Percentiles rank a stretch among this genome's conserved stretches.
Evolutionary conservation across 2,888 invertebrate genomes (phyloP).

Genomic region (Pristionchus maxplancki): DNA sequence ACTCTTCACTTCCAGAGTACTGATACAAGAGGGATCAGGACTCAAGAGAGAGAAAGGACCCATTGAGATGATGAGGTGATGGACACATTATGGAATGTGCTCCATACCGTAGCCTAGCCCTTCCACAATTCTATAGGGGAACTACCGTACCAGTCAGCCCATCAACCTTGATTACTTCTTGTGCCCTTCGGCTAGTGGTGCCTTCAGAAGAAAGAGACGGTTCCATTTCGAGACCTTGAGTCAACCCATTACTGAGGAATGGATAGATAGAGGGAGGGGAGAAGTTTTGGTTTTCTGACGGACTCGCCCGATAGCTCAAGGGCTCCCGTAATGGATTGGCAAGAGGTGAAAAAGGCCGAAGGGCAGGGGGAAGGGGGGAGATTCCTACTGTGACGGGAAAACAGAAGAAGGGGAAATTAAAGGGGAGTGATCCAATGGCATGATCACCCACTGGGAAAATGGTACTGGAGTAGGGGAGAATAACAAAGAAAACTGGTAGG

Average conservation of each 20-base stretch:
- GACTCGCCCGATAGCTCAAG: conserved; percentile 17
- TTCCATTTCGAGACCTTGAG: conserved; percentile 17
- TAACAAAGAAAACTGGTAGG: background rate
- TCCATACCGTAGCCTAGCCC: background rate
- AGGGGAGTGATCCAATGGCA: background rate
- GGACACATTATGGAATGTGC: background rate
- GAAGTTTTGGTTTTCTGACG: conserved; percentile 42
- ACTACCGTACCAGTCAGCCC: background rate
- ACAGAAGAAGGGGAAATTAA: conserved; percentile 14
- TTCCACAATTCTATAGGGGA: background rate
- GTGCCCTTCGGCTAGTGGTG: conserved; percentile 26
- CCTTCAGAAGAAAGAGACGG: conserved; percentile 22
- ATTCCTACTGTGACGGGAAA: conserved; percentile 15
- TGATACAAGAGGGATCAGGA: conserved; percentile 25
- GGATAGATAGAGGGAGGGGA: conserved; percentile 7
- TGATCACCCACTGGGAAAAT: background rate
- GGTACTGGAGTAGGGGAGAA: conserved; percentile 1
- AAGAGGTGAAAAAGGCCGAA: conserved; percentile 46
- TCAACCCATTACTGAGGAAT: conserved; percentile 29
- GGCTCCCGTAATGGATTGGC: conserved; percentile 29
- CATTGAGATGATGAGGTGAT: conserved; percentile 31
- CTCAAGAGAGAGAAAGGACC: background rate
- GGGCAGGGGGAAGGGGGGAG: conserved; percentile 24
- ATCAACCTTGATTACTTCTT: conserved; percentile 44
- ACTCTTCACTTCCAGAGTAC: background rate